These are phyloP conservation scores for Pseudococcus jackbeardsleyi DNA, from an alignment of 2,888 invertebrate species.

Conservation along the genomic window DNA sequence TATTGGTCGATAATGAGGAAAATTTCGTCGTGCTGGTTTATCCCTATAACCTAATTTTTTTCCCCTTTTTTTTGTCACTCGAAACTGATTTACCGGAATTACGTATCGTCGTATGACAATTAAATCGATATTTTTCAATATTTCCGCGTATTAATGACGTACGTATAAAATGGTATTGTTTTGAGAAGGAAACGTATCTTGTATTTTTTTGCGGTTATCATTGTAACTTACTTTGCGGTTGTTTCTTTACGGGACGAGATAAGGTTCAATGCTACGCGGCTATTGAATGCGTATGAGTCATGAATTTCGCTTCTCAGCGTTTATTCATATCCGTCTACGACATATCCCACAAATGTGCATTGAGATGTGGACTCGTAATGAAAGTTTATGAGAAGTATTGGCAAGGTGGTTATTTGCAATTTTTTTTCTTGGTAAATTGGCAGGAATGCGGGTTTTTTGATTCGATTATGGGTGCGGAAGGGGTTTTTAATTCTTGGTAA, in stretches of 20 bases:
- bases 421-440: not conserved
- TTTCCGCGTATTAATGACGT: constrained; percentile 17
- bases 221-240: constrained; percentile 4
- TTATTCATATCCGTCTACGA: not conserved
- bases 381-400: not conserved
- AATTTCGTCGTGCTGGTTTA: not conserved
- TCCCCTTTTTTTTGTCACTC: not conserved
- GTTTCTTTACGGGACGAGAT: not conserved
- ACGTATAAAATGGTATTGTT: not conserved
- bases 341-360: not conserved
- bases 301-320: not conserved
- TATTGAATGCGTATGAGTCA: not conserved
- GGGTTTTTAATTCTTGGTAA: too few relatives aligned
- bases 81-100: not conserved
- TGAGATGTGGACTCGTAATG: not conserved
- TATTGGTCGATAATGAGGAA: not conserved
- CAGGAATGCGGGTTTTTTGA: not conserved
- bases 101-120: not conserved
- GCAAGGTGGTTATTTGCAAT: not conserved
- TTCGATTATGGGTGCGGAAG: too few relatives aligned
- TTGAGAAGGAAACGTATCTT: not conserved
- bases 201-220: not conserved
- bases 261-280: constrained; percentile 14
- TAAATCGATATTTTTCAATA: not conserved
- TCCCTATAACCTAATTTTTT: not conserved